Evolutionary conservation across 2,888 invertebrate genomes (phyloP).

Genomic region (Melieria picta): DNA sequence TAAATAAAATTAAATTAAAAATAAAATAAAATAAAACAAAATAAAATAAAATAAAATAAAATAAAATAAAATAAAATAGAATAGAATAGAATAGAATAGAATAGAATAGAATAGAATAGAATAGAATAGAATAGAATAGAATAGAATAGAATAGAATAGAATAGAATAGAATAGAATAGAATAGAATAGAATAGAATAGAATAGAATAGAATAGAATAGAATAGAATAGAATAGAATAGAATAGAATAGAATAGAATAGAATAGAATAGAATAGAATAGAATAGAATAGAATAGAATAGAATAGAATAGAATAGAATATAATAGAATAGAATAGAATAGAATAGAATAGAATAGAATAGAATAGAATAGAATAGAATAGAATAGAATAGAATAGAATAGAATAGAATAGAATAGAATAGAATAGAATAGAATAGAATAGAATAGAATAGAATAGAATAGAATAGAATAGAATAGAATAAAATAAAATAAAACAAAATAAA

Average conservation of each 20-base stretch:
- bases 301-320: neutral
- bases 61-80: neutral
- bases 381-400: slow-evolving; percentile 2
- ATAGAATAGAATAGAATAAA: slow-evolving; percentile 1
- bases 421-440: neutral
- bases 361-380: neutral
- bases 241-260: neutral
- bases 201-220: slow-evolving; percentile 2
- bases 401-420: neutral
- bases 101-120: slow-evolving; percentile 1
- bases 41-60: neutral
- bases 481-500: neutral
- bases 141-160: neutral
- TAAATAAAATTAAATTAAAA: slow-evolving; percentile 1
- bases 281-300: neutral
- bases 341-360: neutral
- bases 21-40: neutral
- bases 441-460: neutral
- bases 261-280: neutral
- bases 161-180: slow-evolving; percentile 3
- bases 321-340: neutral
- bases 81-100: neutral
- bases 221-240: neutral
- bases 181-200: slow-evolving; percentile 7
- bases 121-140: slow-evolving; percentile 5